Conservation (phyloP, 2,113 vertebrate genomes). For the Psophia crepitans region DNA sequence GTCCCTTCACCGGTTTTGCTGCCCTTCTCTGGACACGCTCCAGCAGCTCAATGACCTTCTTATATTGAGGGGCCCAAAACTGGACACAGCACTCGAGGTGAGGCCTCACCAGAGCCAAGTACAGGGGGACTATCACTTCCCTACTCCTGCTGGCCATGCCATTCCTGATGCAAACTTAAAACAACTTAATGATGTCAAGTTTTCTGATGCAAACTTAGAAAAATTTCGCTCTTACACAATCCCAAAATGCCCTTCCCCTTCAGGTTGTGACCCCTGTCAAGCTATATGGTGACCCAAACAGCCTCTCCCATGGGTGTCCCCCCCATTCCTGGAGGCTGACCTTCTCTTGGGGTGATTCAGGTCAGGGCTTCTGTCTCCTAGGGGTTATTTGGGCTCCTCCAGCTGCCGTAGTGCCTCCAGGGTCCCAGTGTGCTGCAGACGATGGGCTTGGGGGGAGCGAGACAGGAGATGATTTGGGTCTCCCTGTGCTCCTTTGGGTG, state of each 20-base stretch:
- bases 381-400: not conserved
- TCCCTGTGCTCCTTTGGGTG: not conserved
- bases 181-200: no score
- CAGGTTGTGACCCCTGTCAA: not conserved
- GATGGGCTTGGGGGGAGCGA: fast-evolving
- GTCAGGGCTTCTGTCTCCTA: fast-evolving
- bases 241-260: not conserved
- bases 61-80: no score
- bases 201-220: no score
- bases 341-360: not conserved
- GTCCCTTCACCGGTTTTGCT: no score
- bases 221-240: no score
- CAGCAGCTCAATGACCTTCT: no score
- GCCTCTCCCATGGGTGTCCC: not conserved
- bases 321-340: not conserved
- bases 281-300: not conserved
- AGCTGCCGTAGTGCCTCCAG: fast-evolving
- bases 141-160: no score
- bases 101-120: no score
- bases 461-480: not conserved
- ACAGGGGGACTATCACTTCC: no score
- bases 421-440: not conserved
- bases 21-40: no score
- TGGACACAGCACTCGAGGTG: no score
- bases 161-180: no score